phyloP scores from a whole-genome alignment of 2,888 invertebrate species.

The Chelonus formosanus region DNA sequence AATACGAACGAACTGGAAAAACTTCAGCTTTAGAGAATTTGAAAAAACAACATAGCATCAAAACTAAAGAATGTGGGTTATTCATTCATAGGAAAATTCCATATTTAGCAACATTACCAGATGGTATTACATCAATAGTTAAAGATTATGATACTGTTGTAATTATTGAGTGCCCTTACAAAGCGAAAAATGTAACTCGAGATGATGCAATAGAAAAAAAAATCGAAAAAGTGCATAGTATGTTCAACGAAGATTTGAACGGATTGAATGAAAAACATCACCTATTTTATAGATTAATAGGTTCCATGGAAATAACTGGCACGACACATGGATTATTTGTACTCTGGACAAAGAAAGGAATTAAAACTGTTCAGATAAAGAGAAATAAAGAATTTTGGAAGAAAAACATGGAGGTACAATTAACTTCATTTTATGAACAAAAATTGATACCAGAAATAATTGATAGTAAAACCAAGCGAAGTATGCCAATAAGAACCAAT shows the following conservation, averaged over 20 bases:
- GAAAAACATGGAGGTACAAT: constrained; percentile 27
- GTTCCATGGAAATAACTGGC: constrained; percentile 34
- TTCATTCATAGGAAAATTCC: neutral
- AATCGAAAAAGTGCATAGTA: neutral
- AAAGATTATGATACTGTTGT: neutral
- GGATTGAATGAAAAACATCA: neutral
- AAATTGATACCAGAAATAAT: constrained; percentile 37
- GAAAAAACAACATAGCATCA: neutral
- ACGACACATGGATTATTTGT: constrained; percentile 8
- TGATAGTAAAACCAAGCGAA: constrained; percentile 25
- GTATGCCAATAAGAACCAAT: constrained; percentile 21
- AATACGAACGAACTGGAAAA: neutral
- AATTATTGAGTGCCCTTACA: neutral
- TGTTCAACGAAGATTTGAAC: neutral
- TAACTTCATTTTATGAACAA: constrained; percentile 31
- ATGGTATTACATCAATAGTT: neutral
- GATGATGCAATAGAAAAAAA: neutral
- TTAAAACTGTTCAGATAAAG: constrained; percentile 22
- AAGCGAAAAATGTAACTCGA: neutral
- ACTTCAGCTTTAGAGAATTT: neutral
- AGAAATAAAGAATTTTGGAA: constrained; percentile 37
- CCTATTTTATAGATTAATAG: neutral
- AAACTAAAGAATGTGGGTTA: neutral
- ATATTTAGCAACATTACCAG: neutral
- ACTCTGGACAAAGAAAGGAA: constrained; percentile 34